Evolutionary conservation across 2,797 vertebrate genomes (phyloP), one percentile per base, ranked within the genome.

Genomic region (Euthynnus affinis): DNA sequence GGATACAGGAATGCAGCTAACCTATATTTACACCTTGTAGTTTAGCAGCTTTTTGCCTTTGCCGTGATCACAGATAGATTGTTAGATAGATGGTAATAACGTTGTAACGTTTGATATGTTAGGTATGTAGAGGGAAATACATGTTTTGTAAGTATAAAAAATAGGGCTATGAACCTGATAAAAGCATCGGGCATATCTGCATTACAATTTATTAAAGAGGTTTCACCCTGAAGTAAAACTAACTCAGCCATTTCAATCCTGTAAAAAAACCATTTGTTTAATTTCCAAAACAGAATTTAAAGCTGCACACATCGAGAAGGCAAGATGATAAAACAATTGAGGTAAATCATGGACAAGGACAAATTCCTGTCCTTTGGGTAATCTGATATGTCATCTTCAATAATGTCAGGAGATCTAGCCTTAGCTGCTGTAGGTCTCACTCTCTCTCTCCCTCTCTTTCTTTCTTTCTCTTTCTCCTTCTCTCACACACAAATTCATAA

Each of bases 311-410:
- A 5, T n/a, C 3, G 40, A 78, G 74, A 82, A 83, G 15, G 70
- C 63, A 51, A 53, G 53, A 83, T 46, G 70, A 83, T 84, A 87
- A 87, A 89, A 91, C 88, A 91, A 91, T 83, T 91, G 85, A 88
- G 87, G 85, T 87, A 92, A 91, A 93, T 91, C 91, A 90, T 57
- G 87, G 91, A 91, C 96, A 98, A 98, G 97, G 96, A 96, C 97
- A 96, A 97, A 97, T 94, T 94, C 85, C 89, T 92, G 93, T 93
- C 95, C 96, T 96, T 92, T 92, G 87, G 89, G 97, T 97, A 97
- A 99, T 94, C 91, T 81, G 94, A 98, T 96, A 96, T 88, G 83
- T 90, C 91, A 94, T 95, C 93, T 92, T 95, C 94, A 94, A 93
- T 95, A 93, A 94, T 93, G 93, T 95, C 94, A 95, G 91, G 88